Base-by-base conservation (phyloP, 1,140 invertebrate genomes). In the Himalopsyche phryganea region DNA sequence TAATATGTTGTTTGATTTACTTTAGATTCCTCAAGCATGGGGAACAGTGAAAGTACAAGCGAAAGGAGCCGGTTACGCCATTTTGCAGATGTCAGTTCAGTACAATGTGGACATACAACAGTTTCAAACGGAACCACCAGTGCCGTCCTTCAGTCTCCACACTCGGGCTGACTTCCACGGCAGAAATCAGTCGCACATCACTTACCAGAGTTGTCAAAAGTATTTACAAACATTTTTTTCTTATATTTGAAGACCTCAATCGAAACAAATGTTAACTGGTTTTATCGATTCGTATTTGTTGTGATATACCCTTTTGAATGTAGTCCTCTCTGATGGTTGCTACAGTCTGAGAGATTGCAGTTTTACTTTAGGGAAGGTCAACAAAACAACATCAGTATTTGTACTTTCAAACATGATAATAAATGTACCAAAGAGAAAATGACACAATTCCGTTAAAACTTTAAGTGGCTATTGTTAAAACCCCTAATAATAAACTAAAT, bases 131-230 rank as follows among this genome's bases (percentile, higher is more conserved):
- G 75, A 84, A 58, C 92, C 94, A 14, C 91, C 93, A 4, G 79
- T 90, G 28, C 77, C 77, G 38, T 81, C 93, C 3, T 95, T 95
- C 71, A 81, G 85, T 51, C 75, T 94, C 47, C 68, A 79, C 38
- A 85, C 88, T 0, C 81, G 81, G 60, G 85, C 88, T 13, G 80
- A 85, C 63, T 94, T 89, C 74, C 83, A 87, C 67, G 94, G 94
- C 41, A 84, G 93, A 68, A 98, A 98, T 83, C 90, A 91, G 79
- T 97, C 94, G 68, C 91, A 94, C 63, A 91, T 98, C 53, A 84
- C 82, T 9, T 91, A 92, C 65, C 76, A 85, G 36, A 85, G 85
- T 60, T 94, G 91, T 72, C 89, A 91, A 70, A 89, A 85, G 89
- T 91, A 72, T 9, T n/a, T n/a, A 71, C 62, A 35, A 7, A 35